phyloP scores from a whole-genome alignment of 2,113 vertebrate genomes.

The Strigops habroptila region DNA sequence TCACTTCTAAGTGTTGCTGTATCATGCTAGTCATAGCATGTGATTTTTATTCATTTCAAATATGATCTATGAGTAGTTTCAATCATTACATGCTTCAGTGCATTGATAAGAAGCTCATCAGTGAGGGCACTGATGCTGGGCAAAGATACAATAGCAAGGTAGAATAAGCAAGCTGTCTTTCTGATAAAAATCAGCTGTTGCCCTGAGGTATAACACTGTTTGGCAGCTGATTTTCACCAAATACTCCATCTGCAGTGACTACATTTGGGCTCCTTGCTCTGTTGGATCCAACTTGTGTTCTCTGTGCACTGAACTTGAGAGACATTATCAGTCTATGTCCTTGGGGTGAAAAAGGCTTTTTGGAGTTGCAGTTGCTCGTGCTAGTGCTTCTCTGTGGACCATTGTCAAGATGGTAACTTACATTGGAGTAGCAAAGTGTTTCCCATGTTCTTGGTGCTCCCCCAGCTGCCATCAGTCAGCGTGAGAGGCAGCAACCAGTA shows the following conservation, averaged over 20 bases:
- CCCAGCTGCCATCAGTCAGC: background rate
- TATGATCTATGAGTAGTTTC: background rate
- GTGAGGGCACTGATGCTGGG: background rate
- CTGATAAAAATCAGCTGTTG: background rate
- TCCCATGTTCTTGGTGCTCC: background rate
- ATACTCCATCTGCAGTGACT: background rate
- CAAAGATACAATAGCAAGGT: background rate
- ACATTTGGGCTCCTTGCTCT: background rate
- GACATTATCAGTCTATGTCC: background rate
- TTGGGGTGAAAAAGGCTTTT: background rate
- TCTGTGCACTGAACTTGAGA: background rate
- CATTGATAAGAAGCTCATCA: background rate
- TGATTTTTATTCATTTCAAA: background rate
- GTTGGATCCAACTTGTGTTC: background rate
- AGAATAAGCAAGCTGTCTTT: background rate
- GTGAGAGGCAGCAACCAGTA: background rate
- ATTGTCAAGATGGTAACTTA: background rate
- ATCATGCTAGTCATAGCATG: background rate
- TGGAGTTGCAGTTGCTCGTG: background rate
- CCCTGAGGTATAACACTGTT: background rate
- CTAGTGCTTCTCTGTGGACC: background rate
- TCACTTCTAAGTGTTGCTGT: background rate
- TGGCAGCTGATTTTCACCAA: background rate
- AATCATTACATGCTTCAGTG: fast-evolving
- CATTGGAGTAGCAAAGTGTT: background rate